Conservation (phyloP, 23 tunicate species). For the Styela plicata region DNA sequence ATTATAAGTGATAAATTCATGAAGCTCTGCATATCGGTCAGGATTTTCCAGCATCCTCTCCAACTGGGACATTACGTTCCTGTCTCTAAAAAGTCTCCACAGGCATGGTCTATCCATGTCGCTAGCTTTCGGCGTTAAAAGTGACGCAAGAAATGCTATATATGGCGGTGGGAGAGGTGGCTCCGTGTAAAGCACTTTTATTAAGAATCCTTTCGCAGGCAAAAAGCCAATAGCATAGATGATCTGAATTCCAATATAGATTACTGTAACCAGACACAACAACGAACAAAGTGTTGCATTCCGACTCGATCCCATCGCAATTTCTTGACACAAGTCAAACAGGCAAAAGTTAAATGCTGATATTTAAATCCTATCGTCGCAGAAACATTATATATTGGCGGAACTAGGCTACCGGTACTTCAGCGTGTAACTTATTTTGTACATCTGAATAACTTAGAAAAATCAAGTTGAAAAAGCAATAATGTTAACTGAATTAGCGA, state of each 20-base stretch:
- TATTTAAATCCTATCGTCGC: too few relatives aligned
- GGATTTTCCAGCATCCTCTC: slow-evolving; percentile 3
- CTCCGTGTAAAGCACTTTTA: not conserved
- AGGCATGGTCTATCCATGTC: slow-evolving; percentile 21
- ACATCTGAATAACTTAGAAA: too few relatives aligned
- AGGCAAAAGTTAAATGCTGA: too few relatives aligned
- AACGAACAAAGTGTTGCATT: not conserved
- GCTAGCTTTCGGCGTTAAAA: slow-evolving; percentile 14
- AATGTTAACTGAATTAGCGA: too few relatives aligned
- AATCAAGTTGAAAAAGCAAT: too few relatives aligned
- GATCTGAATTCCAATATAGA: slow-evolving; percentile 2
- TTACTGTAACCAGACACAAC: not conserved
- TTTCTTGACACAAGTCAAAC: too few relatives aligned
- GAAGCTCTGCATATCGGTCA: not conserved
- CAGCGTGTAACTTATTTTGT: too few relatives aligned
- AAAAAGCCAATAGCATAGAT: not conserved
- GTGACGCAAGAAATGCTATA: slow-evolving; percentile 31
- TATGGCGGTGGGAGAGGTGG: not conserved
- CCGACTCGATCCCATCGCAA: not conserved
- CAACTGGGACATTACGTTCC: slow-evolving; percentile 20
- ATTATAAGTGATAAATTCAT: not conserved
- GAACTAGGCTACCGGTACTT: too few relatives aligned
- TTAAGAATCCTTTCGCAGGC: not conserved
- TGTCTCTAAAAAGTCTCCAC: slow-evolving; percentile 17
- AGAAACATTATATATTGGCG: too few relatives aligned